A percentile compares a stretch with the other conserved stretches of the same genome.
Evolutionary conservation across 1,140 invertebrate genomes (phyloP).

Genomic region (Rhopalosiphum padi): DNA sequence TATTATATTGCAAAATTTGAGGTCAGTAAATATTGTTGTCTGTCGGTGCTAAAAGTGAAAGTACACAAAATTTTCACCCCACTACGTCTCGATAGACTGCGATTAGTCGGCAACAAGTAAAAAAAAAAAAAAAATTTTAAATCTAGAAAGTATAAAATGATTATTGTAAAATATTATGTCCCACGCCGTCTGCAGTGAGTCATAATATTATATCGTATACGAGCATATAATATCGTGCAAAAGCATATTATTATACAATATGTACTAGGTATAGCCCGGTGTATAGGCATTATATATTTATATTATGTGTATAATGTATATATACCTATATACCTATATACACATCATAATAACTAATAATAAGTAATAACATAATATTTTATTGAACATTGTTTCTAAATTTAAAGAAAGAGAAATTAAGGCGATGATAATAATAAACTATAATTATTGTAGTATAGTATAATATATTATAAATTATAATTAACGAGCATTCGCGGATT

Average conservation of each 20-base stretch:
- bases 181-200: background rate
- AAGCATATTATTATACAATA: too few relatives aligned
- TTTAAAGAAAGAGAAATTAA: constrained; percentile 6
- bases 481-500: background rate
- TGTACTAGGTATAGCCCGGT: too few relatives aligned
- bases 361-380: background rate
- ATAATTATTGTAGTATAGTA: background rate
- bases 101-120: background rate
- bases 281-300: too few relatives aligned
- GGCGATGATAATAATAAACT: background rate
- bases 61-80: background rate
- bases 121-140: background rate
- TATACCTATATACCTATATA: too few relatives aligned
- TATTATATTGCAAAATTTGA: background rate
- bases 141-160: constrained; percentile 13
- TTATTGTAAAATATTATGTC: constrained; percentile 14
- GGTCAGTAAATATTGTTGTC: background rate
- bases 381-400: constrained; percentile 4
- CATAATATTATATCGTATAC: background rate
- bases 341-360: background rate
- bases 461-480: background rate
- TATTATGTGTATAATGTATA: too few relatives aligned
- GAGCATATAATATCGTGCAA: background rate
- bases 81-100: background rate
- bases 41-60: constrained; percentile 8